Evolutionary conservation across 2,888 invertebrate genomes (phyloP), one percentile per base, ranked within the genome.

Genomic region (Ecdyonurus torrentis): DNA sequence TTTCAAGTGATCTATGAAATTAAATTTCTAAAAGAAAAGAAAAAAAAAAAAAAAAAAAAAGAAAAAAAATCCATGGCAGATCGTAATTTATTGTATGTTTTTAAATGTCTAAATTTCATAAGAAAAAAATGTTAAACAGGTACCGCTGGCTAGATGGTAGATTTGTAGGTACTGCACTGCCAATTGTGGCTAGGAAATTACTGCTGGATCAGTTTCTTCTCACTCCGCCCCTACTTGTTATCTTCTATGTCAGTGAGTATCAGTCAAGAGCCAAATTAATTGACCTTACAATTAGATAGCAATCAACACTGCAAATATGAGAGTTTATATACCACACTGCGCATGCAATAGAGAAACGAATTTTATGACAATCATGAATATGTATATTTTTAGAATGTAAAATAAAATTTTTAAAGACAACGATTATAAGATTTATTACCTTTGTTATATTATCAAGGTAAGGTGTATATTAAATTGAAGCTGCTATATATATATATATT

Each of bases 121-220:
- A n/a, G n/a, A n/a, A n/a, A n/a, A 60, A 64, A 64, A 23, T 25
- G 66, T 63, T 66, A 75, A 73, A 61, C 70, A 91, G 91, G 89
- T 91, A 91, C 74, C 84, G 80, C 76, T 88, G 83, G 79, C 73
- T 91, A 66, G 91, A 91, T 73, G 77, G 75, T 64, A 82, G 79
- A 66, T 84, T 85, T 68, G 79, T 79, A 0, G 91, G 89, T 1
- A 86, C 81, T 1, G 73, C 84, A 0, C 73, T 77, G 15, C 82
- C 77, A 71, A 78, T 81, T 0, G 81, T 91, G 24, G 70, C 80
- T 0, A 82, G 81, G 65, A 91, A 91, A 76, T 78, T 91, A 60
- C 70, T 84, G 0, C 73, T 85, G 63, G 91, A 91, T 73, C 91
- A 91, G 75, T 84, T 87, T 70, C 64, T 87, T 2, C 79, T 89